Base-by-base conservation (phyloP, 2,888 invertebrate genomes). In the Macaria notata region DNA sequence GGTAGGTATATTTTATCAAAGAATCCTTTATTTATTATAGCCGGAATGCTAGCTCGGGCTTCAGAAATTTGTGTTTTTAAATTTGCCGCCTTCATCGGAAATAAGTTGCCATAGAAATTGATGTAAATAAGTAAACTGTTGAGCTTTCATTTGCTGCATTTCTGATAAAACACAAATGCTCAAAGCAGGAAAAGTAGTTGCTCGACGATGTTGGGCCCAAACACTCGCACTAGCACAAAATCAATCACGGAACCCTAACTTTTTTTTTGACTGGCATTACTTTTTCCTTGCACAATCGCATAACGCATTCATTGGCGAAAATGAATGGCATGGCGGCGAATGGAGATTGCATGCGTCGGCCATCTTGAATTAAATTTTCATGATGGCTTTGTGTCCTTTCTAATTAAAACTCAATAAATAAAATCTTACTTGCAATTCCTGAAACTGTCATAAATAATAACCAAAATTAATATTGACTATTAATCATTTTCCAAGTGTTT, bases 341-440 rank as follows among this genome's bases (percentile, higher is more conserved):
- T 19, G 19, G 19, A 38, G 41, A 41, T 38, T 52, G 39, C 48
- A 50, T 33, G 33, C 49, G 55, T 52, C 78, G 75, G 90, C 90
- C 90, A 90, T 90, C 86, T 90, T 90, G 86, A 83, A 85, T 78
- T 76, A 78, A 81, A 83, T 76, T 83, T 62, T 79, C 75, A 73
- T 76, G 77, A 76, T 83, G 81, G 81, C 76, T 78, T 73, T 81
- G 78, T 84, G 80, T 79, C 78, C 82, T 79, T 84, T 79, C 76
- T 84, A 86, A 80, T 41, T 84, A 83, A 78, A 81, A 81, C 79
- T 73, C 83, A 76, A 77, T 81, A 68, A 69, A 71, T 59, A 73
- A 73, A 59, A 72, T 59, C 64, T 58, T 56, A 59, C 59, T 62
- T 59, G 50, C 66, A 69, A 63, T 70, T 61, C 65, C 64, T 66